These are phyloP conservation scores for Gambusia holbrooki DNA, from an alignment of 2,113 vertebrate genomes.

Conservation along the genomic window DNA sequence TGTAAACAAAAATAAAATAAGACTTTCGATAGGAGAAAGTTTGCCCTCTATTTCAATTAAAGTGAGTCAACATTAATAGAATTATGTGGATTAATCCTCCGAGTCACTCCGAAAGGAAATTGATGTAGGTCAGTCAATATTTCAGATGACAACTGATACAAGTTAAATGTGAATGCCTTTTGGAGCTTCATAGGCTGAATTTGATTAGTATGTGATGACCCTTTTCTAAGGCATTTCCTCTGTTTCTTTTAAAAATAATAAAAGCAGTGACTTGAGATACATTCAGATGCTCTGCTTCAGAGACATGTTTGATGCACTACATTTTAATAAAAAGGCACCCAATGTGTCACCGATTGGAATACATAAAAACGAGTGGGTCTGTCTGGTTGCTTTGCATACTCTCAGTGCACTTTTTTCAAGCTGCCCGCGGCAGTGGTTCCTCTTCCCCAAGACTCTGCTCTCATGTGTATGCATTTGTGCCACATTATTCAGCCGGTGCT, in stretches of 20 bases:
- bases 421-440: slow-evolving; percentile 56
- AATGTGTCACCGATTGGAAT: slow-evolving; percentile 75
- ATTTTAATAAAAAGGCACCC: slow-evolving; percentile 80
- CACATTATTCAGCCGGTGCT: slow-evolving; percentile 85
- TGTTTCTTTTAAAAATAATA: slow-evolving; percentile 54
- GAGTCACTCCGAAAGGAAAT: slow-evolving; percentile 16
- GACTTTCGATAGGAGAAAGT: background rate
- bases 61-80: background rate
- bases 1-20: background rate
- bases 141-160: slow-evolving; percentile 11
- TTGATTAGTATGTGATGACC: slow-evolving; percentile 29
- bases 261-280: slow-evolving; percentile 58
- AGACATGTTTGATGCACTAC: slow-evolving; percentile 77
- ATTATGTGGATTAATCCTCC: slow-evolving; percentile 2
- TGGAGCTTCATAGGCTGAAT: slow-evolving; percentile 7
- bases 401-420: slow-evolving; percentile 78
- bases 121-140: slow-evolving; percentile 26
- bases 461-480: slow-evolving; percentile 86
- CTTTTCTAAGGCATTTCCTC: slow-evolving; percentile 26
- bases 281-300: slow-evolving; percentile 75
- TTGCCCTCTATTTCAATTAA: slow-evolving; percentile 1
- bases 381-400: slow-evolving; percentile 79
- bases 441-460: slow-evolving; percentile 63
- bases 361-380: slow-evolving; percentile 80
- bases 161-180: slow-evolving; percentile 2